Evolutionary conservation across 2,113 vertebrate genomes (phyloP).

Genomic region (Scophthalmus maximus): DNA sequence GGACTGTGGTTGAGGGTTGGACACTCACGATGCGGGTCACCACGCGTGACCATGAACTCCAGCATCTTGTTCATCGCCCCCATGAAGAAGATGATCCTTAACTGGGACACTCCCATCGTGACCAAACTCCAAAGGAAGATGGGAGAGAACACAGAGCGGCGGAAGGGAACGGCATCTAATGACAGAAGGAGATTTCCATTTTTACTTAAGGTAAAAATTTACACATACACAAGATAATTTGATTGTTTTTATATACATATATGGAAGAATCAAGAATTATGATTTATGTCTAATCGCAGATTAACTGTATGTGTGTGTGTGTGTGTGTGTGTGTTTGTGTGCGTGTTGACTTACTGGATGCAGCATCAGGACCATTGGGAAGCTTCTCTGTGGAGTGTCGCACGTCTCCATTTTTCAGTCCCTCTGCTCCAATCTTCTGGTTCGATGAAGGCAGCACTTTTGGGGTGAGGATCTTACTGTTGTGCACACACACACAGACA

Average conservation of each 20-base stretch:
- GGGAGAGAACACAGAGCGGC: slow-evolving; percentile 87
- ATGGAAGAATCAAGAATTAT: no score
- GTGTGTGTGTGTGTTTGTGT: background rate
- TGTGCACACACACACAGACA: slow-evolving; percentile 10
- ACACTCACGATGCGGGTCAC: slow-evolving; percentile 71
- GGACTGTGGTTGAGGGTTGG: background rate
- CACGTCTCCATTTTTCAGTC: slow-evolving; percentile 74
- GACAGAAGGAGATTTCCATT: slow-evolving; percentile 9
- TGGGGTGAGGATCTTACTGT: slow-evolving; percentile 80
- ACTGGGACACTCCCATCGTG: slow-evolving; percentile 91
- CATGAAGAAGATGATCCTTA: slow-evolving; percentile 94
- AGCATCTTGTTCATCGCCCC: slow-evolving; percentile 94
- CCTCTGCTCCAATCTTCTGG: slow-evolving; percentile 78
- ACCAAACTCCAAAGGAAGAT: slow-evolving; percentile 93
- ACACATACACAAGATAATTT: no score
- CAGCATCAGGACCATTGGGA: slow-evolving; percentile 24
- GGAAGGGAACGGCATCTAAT: slow-evolving; percentile 82
- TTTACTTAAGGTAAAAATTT: no score
- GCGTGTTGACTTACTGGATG: slow-evolving; percentile 75
- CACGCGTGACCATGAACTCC: slow-evolving; percentile 84
- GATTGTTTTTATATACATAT: no score
- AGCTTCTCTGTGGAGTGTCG: slow-evolving; percentile 74
- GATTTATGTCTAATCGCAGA: no score
- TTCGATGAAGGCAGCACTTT: slow-evolving; percentile 75
- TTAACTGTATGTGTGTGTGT: no score